phyloP scores from a whole-genome alignment of 1,140 invertebrate genomes.

The Pararge aegeria region DNA sequence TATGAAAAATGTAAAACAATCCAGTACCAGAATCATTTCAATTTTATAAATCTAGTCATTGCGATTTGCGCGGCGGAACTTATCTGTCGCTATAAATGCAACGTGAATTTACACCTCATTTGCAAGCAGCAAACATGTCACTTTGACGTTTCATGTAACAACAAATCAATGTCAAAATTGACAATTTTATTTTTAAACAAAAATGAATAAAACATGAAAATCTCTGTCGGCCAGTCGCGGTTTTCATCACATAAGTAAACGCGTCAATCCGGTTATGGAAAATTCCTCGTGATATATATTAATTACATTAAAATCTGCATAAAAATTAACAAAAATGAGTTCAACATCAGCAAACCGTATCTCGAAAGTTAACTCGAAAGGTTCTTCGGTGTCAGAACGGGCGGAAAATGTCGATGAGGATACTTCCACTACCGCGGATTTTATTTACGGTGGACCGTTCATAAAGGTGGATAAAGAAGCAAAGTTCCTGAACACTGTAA shows the following conservation, averaged over 20 bases:
- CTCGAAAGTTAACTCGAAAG: conserved; percentile 8
- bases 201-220: background rate
- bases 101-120: conserved; percentile 5
- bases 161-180: background rate
- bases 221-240: conserved; percentile 7
- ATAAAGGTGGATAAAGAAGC: conserved; percentile 47
- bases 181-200: background rate
- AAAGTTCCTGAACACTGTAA: conserved; percentile 50
- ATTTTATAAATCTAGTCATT: no score
- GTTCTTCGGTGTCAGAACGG: background rate
- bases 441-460: conserved; percentile 71
- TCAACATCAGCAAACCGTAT: conserved; percentile 21
- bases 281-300: conserved; percentile 5
- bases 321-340: conserved; percentile 41
- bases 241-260: conserved; percentile 5
- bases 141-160: background rate
- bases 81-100: background rate
- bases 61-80: no score
- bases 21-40: no score
- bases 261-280: background rate
- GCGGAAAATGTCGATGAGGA: conserved; percentile 34
- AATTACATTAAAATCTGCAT: background rate
- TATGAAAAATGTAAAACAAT: no score
- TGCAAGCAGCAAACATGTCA: background rate
- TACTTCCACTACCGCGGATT: conserved; percentile 51